A percentile compares a stretch with the other conserved stretches of the same genome.
phyloP scores from a whole-genome alignment of 2,113 vertebrate species.

The Gambusia affinis region DNA sequence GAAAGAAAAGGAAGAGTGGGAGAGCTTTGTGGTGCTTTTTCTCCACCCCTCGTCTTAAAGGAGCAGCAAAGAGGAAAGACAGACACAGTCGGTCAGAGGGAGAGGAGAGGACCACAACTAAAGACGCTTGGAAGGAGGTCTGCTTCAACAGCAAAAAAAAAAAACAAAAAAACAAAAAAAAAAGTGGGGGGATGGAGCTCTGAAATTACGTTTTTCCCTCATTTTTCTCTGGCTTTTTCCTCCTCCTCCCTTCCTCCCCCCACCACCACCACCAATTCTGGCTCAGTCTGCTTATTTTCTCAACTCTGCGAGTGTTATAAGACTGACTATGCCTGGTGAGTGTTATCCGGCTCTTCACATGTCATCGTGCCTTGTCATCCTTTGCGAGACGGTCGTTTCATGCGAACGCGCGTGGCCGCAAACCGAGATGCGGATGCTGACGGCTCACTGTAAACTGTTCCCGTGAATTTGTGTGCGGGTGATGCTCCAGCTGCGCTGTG shows the following conservation, averaged over 20 bases:
- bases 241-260: conserved; percentile 7
- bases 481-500: conserved; percentile 50
- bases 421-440: conserved; percentile 21
- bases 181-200: conserved; percentile 61
- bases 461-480: conserved; percentile 32
- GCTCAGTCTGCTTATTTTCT: conserved; percentile 44
- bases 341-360: conserved; percentile 56
- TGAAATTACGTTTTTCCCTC: conserved; percentile 46
- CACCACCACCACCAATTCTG: conserved; percentile 12
- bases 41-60: conserved; percentile 75
- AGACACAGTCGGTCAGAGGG: conserved; percentile 55
- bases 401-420: neutral
- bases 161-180: neutral
- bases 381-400: conserved; percentile 32
- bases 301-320: conserved; percentile 59
- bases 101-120: conserved; percentile 59
- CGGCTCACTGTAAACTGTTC: conserved; percentile 44
- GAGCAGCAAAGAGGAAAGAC: conserved; percentile 61
- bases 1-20: conserved; percentile 46
- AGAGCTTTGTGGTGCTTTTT: conserved; percentile 58
- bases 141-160: conserved; percentile 26
- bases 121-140: conserved; percentile 49
- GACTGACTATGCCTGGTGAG: conserved; percentile 81
- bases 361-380: conserved; percentile 39
- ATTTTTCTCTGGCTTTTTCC: conserved; percentile 41